Percentiles rank a stretch among this genome's conserved stretches.
These are phyloP conservation scores for Acarapis woodi DNA, from an alignment of 1,140 invertebrate species.

Conservation along the genomic window DNA sequence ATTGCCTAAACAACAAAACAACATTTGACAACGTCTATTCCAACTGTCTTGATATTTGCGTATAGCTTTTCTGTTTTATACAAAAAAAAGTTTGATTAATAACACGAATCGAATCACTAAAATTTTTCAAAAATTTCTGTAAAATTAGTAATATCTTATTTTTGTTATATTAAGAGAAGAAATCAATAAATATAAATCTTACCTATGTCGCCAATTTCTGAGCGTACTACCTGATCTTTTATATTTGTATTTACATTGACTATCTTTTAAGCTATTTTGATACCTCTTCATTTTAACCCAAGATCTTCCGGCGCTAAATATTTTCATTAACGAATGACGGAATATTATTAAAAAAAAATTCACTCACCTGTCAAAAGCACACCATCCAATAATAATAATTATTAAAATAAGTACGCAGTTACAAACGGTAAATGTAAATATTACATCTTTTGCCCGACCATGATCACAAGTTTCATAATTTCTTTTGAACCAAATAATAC, in stretches of 20 bases:
- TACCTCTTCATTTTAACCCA: conserved; percentile 81
- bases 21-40: conserved; percentile 47
- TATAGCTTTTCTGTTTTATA: conserved; percentile 56
- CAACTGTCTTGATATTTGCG: conserved; percentile 66
- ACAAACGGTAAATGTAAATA: too few relatives aligned
- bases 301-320: conserved; percentile 64
- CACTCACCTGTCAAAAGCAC: too few relatives aligned
- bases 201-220: conserved; percentile 65
- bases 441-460: conserved; percentile 33
- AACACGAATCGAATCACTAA: background rate
- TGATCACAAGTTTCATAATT: conserved; percentile 37
- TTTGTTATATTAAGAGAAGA: background rate
- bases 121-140: background rate
- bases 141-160: background rate
- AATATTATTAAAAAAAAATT: too few relatives aligned
- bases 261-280: conserved; percentile 45
- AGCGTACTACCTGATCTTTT: conserved; percentile 42
- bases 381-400: conserved; percentile 48
- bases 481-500: conserved; percentile 36
- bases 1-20: conserved; percentile 62
- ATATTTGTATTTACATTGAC: conserved; percentile 38
- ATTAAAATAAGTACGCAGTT: too few relatives aligned
- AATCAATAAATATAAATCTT: conserved; percentile 7
- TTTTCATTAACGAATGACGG: conserved; percentile 39
- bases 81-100: conserved; percentile 10